Base-by-base conservation (phyloP, 2,113 vertebrate genomes). In the Polypterus senegalus region DNA sequence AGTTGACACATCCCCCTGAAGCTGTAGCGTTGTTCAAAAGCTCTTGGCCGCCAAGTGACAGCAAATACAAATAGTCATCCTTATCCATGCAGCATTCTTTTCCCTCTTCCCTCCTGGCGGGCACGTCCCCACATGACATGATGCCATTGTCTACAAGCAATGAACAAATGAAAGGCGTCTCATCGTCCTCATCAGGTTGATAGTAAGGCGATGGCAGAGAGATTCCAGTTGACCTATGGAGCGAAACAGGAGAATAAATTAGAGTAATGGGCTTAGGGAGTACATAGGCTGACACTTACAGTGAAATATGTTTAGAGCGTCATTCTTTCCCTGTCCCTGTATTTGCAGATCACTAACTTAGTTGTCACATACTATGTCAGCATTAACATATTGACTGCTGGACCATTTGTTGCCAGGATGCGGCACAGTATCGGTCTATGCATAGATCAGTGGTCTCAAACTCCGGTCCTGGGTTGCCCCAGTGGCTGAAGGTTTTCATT, bases 131-230 rank as follows among this genome's bases (percentile, higher is more conserved):
- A 65, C 94, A 98, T 5, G 91, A 89, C 95, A 98, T 97, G 81
- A 98, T 98, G 69, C 96, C 96, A 7, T 97, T 98, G 80, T 98
- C 96, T 46, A 90, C 86, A 0, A 92, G 91, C 64, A 98, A 79
- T 0, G 96, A 98, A 84, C 96, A 98, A 81, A 98, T 97, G 80
- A 98, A 98, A 61, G 96, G 96, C 70, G 89, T 87, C 77, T 98
- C 94, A 4, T 98, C 96, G 0, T 98, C 92, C 73, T 95, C 91
- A 59, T 94, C 89, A 0, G 89, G 89, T 54, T 92, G 91, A 75
- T 97, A 98, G 76, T 97, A 98, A 1, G 88, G 89, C 9, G 83
- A 83, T 2, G 94, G 91, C 46, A 97, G 82, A 6, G 86, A 78
- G 77, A 98, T 74, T 6, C 93, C 93, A 1, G 85, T 82, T 52